Evolutionary conservation across 2,113 vertebrate species (phyloP).

Genomic region (Hirundichthys speculiger): DNA sequence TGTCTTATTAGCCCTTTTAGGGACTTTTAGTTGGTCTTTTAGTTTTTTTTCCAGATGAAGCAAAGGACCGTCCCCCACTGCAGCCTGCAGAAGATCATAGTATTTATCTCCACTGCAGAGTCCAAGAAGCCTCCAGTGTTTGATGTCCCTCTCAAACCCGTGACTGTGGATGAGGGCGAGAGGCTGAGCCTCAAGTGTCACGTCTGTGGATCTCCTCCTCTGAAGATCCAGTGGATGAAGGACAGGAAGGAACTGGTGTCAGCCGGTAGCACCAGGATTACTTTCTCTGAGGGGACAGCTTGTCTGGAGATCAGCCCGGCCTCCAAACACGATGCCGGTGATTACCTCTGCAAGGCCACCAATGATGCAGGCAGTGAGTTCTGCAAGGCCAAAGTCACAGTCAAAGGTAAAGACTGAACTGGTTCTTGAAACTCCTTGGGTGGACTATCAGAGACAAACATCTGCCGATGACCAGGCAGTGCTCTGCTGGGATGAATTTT

Average conservation of each 20-base stretch:
- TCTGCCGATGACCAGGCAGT: no score
- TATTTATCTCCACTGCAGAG: slow-evolving; percentile 75
- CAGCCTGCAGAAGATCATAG: not conserved
- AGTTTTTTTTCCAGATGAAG: not conserved
- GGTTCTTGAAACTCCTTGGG: no score
- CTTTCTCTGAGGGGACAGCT: slow-evolving; percentile 88
- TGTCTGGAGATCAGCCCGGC: slow-evolving; percentile 84
- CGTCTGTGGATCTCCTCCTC: slow-evolving; percentile 87
- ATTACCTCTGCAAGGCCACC: slow-evolving; percentile 95
- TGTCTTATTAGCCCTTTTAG: not conserved
- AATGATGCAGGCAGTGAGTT: slow-evolving; percentile 90
- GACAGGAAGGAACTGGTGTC: slow-evolving; percentile 89
- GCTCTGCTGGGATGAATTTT: no score
- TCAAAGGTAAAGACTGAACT: slow-evolving; percentile 84
- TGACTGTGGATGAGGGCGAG: slow-evolving; percentile 84
- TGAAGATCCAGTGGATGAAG: slow-evolving; percentile 94
- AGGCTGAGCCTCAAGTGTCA: slow-evolving; percentile 89
- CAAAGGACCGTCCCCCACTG: not conserved
- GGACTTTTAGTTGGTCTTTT: not conserved
- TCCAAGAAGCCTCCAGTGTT: slow-evolving; percentile 90
- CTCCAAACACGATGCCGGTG: slow-evolving; percentile 86
- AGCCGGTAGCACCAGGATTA: slow-evolving; percentile 86
- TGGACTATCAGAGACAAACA: no score
- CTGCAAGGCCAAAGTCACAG: slow-evolving; percentile 89
- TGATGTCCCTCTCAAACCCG: slow-evolving; percentile 88